A percentile compares a stretch with the other conserved stretches of the same genome.
phyloP scores from a whole-genome alignment of 2,888 invertebrate genomes.

The Drosophila pseudotakahashii region DNA sequence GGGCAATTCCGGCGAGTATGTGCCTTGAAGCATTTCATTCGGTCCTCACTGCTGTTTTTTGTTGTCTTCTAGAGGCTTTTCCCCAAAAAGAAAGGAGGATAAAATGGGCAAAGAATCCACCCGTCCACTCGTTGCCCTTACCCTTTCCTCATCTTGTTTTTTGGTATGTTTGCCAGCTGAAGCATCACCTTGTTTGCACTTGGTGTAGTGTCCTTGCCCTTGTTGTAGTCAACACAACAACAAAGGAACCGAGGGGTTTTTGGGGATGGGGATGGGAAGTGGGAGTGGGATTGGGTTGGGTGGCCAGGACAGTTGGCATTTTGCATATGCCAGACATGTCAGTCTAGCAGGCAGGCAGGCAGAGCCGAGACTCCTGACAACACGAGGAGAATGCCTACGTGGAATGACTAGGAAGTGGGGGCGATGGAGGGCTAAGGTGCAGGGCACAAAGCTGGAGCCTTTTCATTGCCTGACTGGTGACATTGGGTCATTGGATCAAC shows the following conservation, averaged over 20 bases:
- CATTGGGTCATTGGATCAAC: slow-evolving; percentile 43
- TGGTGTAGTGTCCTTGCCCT: slow-evolving; percentile 65
- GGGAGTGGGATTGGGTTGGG: slow-evolving; percentile 15
- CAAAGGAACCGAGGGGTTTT: slow-evolving; percentile 19
- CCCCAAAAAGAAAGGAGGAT: slow-evolving; percentile 21
- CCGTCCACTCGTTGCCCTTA: slow-evolving; percentile 11
- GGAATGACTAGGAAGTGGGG: slow-evolving; percentile 15
- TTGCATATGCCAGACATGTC: slow-evolving; percentile 67
- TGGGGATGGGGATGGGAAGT: slow-evolving; percentile 9
- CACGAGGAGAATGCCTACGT: slow-evolving; percentile 42
- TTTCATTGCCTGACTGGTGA: slow-evolving; percentile 23
- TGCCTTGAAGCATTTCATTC: slow-evolving; percentile 33
- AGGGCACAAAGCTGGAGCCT: slow-evolving; percentile 5
- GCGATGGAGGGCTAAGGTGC: slow-evolving; percentile 7
- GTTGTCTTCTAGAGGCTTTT: slow-evolving; percentile 48
- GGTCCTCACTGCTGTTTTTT: slow-evolving; percentile 47
- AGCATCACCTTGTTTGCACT: slow-evolving; percentile 63
- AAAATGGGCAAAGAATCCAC: slow-evolving; percentile 37
- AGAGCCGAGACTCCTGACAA: slow-evolving; percentile 17
- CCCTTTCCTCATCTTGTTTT: slow-evolving; percentile 25
- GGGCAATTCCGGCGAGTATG: slow-evolving; percentile 37
- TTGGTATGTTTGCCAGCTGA: slow-evolving; percentile 42
- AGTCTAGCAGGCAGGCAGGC: slow-evolving; percentile 30
- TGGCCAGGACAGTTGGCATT: slow-evolving; percentile 53
- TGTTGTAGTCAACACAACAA: slow-evolving; percentile 50